phyloP scores from a whole-genome alignment of 2,113 vertebrate genomes.

The Tragelaphus strepsiceros region DNA sequence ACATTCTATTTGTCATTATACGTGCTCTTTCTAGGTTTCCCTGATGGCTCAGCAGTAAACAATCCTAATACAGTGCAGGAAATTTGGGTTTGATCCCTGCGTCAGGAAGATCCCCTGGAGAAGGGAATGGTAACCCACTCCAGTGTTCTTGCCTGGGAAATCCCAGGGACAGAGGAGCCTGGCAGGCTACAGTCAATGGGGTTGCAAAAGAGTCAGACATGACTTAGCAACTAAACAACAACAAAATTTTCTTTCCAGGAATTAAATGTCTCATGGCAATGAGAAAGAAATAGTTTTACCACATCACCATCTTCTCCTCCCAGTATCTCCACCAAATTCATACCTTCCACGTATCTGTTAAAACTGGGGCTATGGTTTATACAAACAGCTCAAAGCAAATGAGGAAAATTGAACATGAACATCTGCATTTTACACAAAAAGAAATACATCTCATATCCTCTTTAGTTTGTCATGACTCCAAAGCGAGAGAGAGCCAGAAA shows the following conservation, averaged over 20 bases:
- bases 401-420: slow-evolving; percentile 3
- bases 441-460: slow-evolving; percentile 33
- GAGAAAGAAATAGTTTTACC: background rate
- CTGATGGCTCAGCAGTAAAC: background rate
- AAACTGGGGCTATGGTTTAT: background rate
- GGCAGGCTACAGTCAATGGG: background rate
- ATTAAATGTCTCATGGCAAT: background rate
- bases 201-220: background rate
- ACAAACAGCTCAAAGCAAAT: slow-evolving; percentile 8
- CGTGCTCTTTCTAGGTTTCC: background rate
- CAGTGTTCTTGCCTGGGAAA: background rate
- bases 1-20: background rate
- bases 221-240: background rate
- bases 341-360: background rate
- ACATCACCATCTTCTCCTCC: background rate
- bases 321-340: background rate
- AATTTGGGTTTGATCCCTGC: background rate
- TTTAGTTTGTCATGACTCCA: slow-evolving; percentile 4
- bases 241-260: background rate
- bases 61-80: background rate
- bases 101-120: background rate
- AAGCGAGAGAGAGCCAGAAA: background rate
- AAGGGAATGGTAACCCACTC: background rate
- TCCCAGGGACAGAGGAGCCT: background rate
- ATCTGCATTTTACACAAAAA: slow-evolving; percentile 53